Evolutionary conservation across 2,888 invertebrate genomes (phyloP).

Genomic region (Drosophila incognita): DNA sequence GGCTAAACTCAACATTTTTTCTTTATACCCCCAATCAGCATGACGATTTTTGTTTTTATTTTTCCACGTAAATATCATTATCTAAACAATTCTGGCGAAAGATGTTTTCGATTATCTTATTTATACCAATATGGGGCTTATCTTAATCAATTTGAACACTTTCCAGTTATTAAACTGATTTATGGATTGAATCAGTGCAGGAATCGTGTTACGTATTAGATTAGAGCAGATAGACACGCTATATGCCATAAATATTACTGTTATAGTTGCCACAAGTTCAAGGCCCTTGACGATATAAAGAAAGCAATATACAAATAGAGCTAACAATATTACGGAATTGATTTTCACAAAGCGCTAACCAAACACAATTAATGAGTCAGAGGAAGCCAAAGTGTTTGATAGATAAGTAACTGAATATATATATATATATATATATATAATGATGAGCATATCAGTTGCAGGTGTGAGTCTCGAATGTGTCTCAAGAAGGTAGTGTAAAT

Average conservation of each 20-base stretch:
- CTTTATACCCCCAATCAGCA: background rate
- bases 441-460: constrained; percentile 10
- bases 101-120: background rate
- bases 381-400: constrained; percentile 13
- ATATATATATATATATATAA: constrained; percentile 23
- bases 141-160: constrained; percentile 4
- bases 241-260: background rate
- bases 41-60: background rate
- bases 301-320: background rate
- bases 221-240: background rate
- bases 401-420: constrained; percentile 37
- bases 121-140: background rate
- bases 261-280: constrained; percentile 26
- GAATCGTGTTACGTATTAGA: background rate
- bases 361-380: constrained; percentile 31
- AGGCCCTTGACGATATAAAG: constrained; percentile 13
- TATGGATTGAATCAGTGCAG: background rate
- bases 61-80: background rate
- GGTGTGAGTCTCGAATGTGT: constrained; percentile 28
- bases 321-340: background rate
- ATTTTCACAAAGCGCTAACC: constrained; percentile 4
- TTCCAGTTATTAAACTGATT: background rate
- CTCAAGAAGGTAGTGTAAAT: constrained; percentile 29
- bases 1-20: constrained; percentile 1
- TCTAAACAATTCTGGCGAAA: constrained; percentile 9